Evolutionary conservation across 2,888 invertebrate species (phyloP).

Genomic region (Hypomecis punctinalis): DNA sequence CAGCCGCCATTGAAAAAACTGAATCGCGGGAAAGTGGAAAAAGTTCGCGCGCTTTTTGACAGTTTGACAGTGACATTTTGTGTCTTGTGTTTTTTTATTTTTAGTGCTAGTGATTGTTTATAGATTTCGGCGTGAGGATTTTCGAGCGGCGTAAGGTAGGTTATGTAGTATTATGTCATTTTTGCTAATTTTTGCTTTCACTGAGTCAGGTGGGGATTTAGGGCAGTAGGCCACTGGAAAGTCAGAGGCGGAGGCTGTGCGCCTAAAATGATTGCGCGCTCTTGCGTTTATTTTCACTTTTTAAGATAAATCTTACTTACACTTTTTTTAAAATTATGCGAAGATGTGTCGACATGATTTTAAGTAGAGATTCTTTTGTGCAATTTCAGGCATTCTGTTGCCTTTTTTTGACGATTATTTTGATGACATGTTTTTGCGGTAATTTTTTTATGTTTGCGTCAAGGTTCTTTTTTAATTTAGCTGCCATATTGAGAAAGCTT

Average conservation of each 20-base stretch:
- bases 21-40: constrained; percentile 32
- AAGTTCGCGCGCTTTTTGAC: constrained; percentile 31
- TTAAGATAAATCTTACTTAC: constrained; percentile 6
- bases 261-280: constrained; percentile 28
- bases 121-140: constrained; percentile 26
- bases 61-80: constrained; percentile 35
- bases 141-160: constrained; percentile 51
- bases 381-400: neutral
- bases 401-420: neutral
- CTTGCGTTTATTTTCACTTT: constrained; percentile 24
- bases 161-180: constrained; percentile 66
- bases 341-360: constrained; percentile 10
- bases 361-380: neutral
- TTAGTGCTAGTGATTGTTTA: constrained; percentile 26
- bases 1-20: constrained; percentile 31
- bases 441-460: too few relatives aligned
- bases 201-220: constrained; percentile 53
- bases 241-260: constrained; percentile 57
- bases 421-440: too few relatives aligned
- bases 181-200: constrained; percentile 67
- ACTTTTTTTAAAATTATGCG: neutral
- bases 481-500: too few relatives aligned
- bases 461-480: too few relatives aligned
- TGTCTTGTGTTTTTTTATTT: constrained; percentile 23
- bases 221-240: constrained; percentile 67